These are phyloP conservation scores for Ganaspis brasiliensis DNA, from an alignment of 2,888 invertebrate genomes.

Conservation along the genomic window DNA sequence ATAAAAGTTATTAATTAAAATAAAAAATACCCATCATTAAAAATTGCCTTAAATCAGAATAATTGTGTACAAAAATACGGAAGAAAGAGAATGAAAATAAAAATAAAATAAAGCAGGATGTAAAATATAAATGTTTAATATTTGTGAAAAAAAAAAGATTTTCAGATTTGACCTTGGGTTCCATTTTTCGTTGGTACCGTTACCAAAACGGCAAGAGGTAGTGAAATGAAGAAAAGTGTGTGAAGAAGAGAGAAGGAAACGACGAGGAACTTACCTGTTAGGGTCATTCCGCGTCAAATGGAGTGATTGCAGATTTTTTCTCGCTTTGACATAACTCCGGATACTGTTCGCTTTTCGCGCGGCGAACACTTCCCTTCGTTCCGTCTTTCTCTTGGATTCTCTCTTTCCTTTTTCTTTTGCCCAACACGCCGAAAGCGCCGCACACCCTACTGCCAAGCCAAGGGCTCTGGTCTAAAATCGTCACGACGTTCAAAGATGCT, in stretches of 20 bases:
- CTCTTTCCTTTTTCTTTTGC: conserved; percentile 38
- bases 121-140: too few species aligned
- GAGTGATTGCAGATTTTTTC: conserved; percentile 65
- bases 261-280: conserved; percentile 73
- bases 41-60: too few species aligned
- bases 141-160: too few species aligned
- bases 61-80: too few species aligned
- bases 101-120: too few species aligned
- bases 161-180: conserved; percentile 10
- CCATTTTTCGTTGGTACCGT: conserved; percentile 26
- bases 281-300: conserved; percentile 76
- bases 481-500: conserved; percentile 65
- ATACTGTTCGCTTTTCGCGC: conserved; percentile 48
- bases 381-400: conserved; percentile 37
- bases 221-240: conserved; percentile 32
- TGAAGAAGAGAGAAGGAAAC: background rate
- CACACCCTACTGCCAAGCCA: conserved; percentile 70
- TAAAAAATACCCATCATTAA: too few species aligned
- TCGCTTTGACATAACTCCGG: conserved; percentile 72
- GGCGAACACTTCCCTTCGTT: conserved; percentile 47
- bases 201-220: conserved; percentile 37
- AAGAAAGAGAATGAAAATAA: too few species aligned
- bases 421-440: conserved; percentile 51
- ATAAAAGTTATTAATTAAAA: conserved; percentile 1
- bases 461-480: conserved; percentile 78